Evolutionary conservation across 2,113 vertebrate genomes (phyloP).

Genomic region (Sinocyclocheilus grahami): DNA sequence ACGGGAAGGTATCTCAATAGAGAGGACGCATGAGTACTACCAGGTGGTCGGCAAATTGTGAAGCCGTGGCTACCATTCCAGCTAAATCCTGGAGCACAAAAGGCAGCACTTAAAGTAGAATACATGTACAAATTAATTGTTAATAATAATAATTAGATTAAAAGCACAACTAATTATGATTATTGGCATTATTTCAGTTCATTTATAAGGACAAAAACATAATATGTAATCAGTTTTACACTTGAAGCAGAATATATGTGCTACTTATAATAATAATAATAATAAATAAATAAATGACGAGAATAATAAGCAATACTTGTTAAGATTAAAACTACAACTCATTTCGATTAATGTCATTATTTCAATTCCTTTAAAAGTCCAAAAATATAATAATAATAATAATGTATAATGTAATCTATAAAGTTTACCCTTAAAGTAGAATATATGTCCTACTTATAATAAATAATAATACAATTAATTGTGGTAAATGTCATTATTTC

Average conservation of each 20-base stretch:
- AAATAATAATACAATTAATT: background rate
- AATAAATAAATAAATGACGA: background rate
- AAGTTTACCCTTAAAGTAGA: no score
- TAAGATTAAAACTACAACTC: background rate
- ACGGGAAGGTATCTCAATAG: slow-evolving; percentile 73
- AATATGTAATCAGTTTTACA: background rate
- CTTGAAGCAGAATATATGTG: background rate
- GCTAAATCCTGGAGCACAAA: slow-evolving; percentile 77
- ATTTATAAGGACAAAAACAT: background rate
- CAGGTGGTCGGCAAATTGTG: slow-evolving; percentile 79
- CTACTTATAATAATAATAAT: background rate
- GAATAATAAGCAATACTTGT: background rate
- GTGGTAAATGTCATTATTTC: background rate
- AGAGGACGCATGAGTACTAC: slow-evolving; percentile 77
- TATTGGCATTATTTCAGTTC: background rate
- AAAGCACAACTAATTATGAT: background rate
- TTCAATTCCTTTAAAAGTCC: no score
- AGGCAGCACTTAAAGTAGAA: slow-evolving; percentile 63
- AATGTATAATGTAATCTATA: no score
- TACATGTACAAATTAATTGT: background rate
- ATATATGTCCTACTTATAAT: no score
- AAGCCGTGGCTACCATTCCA: slow-evolving; percentile 73
- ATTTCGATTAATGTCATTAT: no score
- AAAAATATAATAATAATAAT: no score
- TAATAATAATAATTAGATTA: background rate